A percentile compares a stretch with the other conserved stretches of the same genome.
Conservation (phyloP, 2,888 invertebrate genomes). For the Heliconius sara region DNA sequence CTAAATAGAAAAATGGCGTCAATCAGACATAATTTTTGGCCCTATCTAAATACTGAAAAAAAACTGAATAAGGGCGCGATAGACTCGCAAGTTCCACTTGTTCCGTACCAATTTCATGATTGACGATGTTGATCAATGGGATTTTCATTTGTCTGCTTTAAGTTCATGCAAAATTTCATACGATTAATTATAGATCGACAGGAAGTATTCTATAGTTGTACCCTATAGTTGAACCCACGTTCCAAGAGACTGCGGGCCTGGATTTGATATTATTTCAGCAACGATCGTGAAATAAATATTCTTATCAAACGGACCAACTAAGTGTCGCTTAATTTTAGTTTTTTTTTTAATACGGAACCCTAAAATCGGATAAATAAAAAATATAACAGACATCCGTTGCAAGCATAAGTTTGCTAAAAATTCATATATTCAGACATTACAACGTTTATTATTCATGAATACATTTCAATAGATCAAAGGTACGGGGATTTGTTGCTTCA, state of each 20-base stretch:
- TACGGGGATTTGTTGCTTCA: constrained; percentile 6
- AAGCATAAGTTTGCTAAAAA: not conserved
- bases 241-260: not conserved
- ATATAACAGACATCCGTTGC: not conserved
- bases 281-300: not conserved
- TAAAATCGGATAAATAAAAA: not conserved
- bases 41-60: no score
- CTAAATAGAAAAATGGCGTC: no score
- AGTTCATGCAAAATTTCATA: no score
- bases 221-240: no score
- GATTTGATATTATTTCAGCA: not conserved
- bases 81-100: no score
- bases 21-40: no score
- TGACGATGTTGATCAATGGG: not conserved
- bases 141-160: not conserved
- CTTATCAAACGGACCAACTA: not conserved
- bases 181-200: no score
- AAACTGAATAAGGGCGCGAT: no score
- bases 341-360: not conserved
- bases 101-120: not conserved
- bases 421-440: constrained; percentile 2
- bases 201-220: no score
- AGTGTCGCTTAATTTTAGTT: not conserved
- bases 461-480: constrained; percentile 6
- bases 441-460: constrained; percentile 12